These are phyloP conservation scores for Oxycera nigricornis DNA, from an alignment of 2,888 invertebrate species.

Conservation along the genomic window DNA sequence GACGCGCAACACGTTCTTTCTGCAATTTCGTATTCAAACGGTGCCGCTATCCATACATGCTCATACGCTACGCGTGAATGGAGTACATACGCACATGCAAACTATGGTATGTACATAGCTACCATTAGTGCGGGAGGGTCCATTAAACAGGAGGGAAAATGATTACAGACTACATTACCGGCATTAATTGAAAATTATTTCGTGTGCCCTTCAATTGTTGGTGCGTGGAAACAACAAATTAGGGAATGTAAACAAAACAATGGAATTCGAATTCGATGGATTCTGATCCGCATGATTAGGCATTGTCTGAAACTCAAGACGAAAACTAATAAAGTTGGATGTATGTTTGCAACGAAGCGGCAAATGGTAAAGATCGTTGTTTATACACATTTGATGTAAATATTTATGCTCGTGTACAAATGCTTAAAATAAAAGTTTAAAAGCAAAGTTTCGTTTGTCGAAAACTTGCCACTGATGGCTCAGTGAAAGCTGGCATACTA, in stretches of 20 bases:
- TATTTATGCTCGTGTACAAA: background rate
- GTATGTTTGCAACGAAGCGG: background rate
- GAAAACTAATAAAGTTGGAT: background rate
- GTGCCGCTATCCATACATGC: background rate
- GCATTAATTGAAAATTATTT: constrained; percentile 13
- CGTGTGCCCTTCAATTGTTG: constrained; percentile 19
- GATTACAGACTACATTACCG: background rate
- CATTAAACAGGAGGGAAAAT: background rate
- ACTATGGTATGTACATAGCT: background rate
- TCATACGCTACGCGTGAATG: background rate
- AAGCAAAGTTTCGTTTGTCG: too few relatives aligned
- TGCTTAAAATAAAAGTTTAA: too few relatives aligned
- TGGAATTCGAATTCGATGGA: background rate
- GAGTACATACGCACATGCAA: background rate
- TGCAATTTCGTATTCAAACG: background rate
- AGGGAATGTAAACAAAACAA: background rate
- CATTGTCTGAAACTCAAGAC: background rate
- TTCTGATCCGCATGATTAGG: constrained; percentile 3
- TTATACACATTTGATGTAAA: too few relatives aligned
- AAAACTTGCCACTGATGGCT: too few relatives aligned
- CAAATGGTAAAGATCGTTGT: background rate
- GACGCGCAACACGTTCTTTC: constrained; percentile 27
- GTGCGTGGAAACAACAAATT: background rate
- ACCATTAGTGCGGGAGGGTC: constrained; percentile 1
- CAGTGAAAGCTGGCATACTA: too few relatives aligned